phyloP scores from a whole-genome alignment of 2,113 vertebrate species.

The Oxyruncus cristatus region DNA sequence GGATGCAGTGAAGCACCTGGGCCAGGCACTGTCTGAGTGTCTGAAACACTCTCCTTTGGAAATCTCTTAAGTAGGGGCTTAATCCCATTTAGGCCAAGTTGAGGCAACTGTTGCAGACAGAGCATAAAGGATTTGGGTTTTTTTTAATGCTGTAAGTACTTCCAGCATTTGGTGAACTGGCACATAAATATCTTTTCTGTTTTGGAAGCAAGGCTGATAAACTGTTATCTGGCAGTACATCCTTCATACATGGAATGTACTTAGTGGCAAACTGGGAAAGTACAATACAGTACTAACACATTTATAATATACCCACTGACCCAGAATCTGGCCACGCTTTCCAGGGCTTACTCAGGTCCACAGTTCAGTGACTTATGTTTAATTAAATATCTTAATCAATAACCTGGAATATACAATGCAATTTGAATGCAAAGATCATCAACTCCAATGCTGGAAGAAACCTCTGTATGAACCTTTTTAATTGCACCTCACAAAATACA shows the following conservation, averaged over 20 bases:
- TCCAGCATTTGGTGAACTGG: background rate
- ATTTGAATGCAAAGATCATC: background rate
- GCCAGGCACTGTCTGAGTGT: too few relatives aligned
- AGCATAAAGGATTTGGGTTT: background rate
- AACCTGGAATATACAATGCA: background rate
- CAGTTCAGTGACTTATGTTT: background rate
- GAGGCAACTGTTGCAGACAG: background rate
- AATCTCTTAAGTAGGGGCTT: background rate
- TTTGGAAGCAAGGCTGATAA: background rate
- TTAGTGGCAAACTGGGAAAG: background rate
- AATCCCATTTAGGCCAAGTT: background rate
- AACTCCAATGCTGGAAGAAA: background rate
- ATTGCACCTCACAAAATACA: background rate
- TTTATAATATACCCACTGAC: background rate
- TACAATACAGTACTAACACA: background rate
- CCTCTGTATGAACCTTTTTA: background rate
- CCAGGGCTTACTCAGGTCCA: background rate
- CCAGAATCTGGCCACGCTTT: background rate
- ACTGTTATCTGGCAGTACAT: background rate
- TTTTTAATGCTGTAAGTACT: background rate
- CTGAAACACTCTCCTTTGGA: background rate
- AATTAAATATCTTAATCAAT: background rate
- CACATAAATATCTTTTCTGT: background rate
- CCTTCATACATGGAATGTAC: background rate
- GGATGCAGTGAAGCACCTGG: rapidly evolving